Evolutionary conservation across 1,140 invertebrate genomes (phyloP).

Genomic region (Phymastichus coffea): DNA sequence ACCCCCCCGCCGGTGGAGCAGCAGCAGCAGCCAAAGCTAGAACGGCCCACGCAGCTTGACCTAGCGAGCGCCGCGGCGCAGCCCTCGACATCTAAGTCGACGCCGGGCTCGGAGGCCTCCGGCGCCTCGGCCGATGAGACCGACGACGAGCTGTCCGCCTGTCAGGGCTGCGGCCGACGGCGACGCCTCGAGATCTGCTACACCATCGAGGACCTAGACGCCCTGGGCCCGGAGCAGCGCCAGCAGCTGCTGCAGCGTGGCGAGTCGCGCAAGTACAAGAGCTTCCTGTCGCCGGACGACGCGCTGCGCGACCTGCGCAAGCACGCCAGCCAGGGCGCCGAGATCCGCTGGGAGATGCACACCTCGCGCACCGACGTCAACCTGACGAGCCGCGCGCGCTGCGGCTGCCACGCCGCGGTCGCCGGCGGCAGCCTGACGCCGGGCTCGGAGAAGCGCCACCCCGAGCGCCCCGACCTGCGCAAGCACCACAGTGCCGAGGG

Average conservation of each 20-base stretch:
- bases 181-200: slow-evolving; percentile 46
- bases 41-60: slow-evolving; percentile 53
- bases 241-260: slow-evolving; percentile 36
- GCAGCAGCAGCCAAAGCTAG: slow-evolving; percentile 22
- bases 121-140: slow-evolving; percentile 29
- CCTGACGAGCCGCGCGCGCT: slow-evolving; percentile 37
- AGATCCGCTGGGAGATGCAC: slow-evolving; percentile 52
- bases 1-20: slow-evolving; percentile 32
- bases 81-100: slow-evolving; percentile 13
- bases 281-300: slow-evolving; percentile 50
- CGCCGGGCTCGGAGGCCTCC: slow-evolving; percentile 21
- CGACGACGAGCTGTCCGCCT: slow-evolving; percentile 27
- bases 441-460: slow-evolving; percentile 36
- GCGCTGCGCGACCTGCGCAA: slow-evolving; percentile 44
- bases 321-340: slow-evolving; percentile 42
- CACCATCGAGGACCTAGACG: slow-evolving; percentile 53
- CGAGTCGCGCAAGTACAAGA: slow-evolving; percentile 24
- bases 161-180: slow-evolving; percentile 42
- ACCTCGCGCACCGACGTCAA: slow-evolving; percentile 50
- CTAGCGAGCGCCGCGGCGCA: slow-evolving; percentile 38
- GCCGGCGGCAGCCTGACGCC: slow-evolving; percentile 26
- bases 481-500: slow-evolving; percentile 53
- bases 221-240: slow-evolving; percentile 44
- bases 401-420: slow-evolving; percentile 40
- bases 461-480: slow-evolving; percentile 46